phyloP scores from a whole-genome alignment of 2,888 invertebrate genomes.

The Amiota minor region DNA sequence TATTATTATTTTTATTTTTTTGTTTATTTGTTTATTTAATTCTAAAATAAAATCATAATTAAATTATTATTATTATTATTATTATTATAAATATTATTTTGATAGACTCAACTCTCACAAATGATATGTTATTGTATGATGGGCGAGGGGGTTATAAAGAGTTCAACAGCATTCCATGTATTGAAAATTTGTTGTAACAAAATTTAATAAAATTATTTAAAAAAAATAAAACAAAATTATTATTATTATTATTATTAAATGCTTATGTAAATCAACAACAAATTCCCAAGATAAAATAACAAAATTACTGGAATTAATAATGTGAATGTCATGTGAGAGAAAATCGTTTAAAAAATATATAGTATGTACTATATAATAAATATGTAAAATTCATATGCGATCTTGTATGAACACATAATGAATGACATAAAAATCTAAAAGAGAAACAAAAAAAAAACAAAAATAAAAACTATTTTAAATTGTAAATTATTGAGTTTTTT shows the following conservation, averaged over 20 bases:
- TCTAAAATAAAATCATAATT: constrained; percentile 34
- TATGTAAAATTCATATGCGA: constrained; percentile 54
- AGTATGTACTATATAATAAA: constrained; percentile 40
- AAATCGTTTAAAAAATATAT: constrained; percentile 52
- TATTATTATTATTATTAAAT: too few species aligned
- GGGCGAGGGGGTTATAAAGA: constrained; percentile 46
- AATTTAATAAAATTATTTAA: constrained; percentile 9
- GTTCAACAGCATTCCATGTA: constrained; percentile 73
- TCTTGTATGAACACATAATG: constrained; percentile 59
- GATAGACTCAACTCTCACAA: constrained; percentile 12
- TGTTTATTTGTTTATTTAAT: constrained; percentile 45
- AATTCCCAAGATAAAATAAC: too few species aligned
- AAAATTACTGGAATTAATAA: too few species aligned
- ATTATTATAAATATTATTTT: neutral
- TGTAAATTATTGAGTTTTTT: constrained; percentile 41
- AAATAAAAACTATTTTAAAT: constrained; percentile 64
- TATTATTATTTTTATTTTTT: too few species aligned
- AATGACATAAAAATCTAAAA: constrained; percentile 49
- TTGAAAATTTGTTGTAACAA: constrained; percentile 48
- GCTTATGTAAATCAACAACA: too few species aligned
- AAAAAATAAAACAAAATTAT: constrained; percentile 29
- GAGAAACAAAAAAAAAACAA: constrained; percentile 41
- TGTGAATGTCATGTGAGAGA: too few species aligned
- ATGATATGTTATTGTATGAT: too few species aligned
- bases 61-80: constrained; percentile 4